Conservation (phyloP, 2,888 invertebrate species). For the Ganaspis brasiliensis region DNA sequence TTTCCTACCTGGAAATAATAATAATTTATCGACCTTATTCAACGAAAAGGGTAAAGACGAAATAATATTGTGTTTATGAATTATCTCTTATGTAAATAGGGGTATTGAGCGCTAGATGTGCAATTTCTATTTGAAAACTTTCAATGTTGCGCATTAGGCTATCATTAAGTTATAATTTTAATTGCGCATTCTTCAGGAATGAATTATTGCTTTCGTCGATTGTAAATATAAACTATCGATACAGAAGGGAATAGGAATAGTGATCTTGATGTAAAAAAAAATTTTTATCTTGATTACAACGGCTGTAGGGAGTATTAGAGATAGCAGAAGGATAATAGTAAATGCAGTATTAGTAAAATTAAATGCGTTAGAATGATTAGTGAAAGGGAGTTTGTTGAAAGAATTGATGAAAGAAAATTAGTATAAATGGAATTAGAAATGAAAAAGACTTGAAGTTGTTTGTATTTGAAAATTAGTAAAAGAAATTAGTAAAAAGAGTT, state of each 20-base stretch:
- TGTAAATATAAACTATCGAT: constrained; percentile 1
- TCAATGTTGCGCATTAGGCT: neutral
- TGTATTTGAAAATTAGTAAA: no score
- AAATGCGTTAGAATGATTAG: no score
- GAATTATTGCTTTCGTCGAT: constrained; percentile 3
- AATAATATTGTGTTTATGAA: constrained; percentile 9
- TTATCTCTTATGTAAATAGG: constrained; percentile 10
- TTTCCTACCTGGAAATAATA: neutral
- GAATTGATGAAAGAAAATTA: no score
- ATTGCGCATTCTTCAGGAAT: neutral
- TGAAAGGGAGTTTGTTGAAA: no score
- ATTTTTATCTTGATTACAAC: no score
- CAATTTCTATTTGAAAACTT: constrained; percentile 54
- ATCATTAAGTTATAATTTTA: constrained; percentile 20
- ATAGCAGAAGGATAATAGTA: no score
- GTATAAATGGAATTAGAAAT: no score
- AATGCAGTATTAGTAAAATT: no score
- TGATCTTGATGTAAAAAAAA: no score
- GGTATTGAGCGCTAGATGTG: constrained; percentile 44
- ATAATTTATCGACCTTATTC: constrained; percentile 54
- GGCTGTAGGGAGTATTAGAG: no score
- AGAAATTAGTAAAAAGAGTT: no score
- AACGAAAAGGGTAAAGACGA: constrained; percentile 37
- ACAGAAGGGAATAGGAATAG: neutral
- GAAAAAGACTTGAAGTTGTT: no score